Evolutionary conservation across 2,888 invertebrate genomes (phyloP), one percentile per base, ranked within the genome.

Genomic region (Amiota mariae): DNA sequence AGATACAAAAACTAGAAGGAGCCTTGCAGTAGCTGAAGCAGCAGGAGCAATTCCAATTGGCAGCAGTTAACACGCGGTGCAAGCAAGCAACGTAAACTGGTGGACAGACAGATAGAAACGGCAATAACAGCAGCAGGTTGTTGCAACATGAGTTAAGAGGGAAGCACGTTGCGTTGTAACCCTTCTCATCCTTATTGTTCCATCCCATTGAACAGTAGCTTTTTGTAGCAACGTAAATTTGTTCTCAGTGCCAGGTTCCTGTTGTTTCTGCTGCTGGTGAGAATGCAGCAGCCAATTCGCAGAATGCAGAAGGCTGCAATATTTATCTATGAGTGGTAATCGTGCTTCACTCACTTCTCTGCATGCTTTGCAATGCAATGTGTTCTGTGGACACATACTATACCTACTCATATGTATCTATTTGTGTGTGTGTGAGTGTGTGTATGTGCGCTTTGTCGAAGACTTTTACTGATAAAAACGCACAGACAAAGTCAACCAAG

Each of bases 321-420:
- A 75, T 79, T 82, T 87, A 87, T 87, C 87, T 84, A 82, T 82
- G 84, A 86, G 84, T 82, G 84, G 86, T 87, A 87, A 87, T 87
- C 87, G 81, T 15, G 59, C 54, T 15, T 8, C 54, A 59, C 59
- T 15, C 59, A 59, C 59, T 59, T 18, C 59, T 36, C 36, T 36
- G 79, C 81, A 77, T 77, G 68, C 72, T 78, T 77, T 80, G 76
- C 77, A 80, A 76, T 73, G 51, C 24, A 15, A 74, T 63, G 71
- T 63, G 46, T 59, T 47, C 20, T 20, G 48, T 9, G 36, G 36
- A 36, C 36, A 36, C 36, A 36, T 36, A 36, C 36, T 6, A 36
- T 36, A 36, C 36, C 36, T 36, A 36, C 4, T 36, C 36, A 36
- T 36, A 36, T 36, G 36, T 36, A 36, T 36, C 67, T 36, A 72